These are phyloP conservation scores for Butorides virescens DNA, from an alignment of 2,113 vertebrate species.

Conservation along the genomic window DNA sequence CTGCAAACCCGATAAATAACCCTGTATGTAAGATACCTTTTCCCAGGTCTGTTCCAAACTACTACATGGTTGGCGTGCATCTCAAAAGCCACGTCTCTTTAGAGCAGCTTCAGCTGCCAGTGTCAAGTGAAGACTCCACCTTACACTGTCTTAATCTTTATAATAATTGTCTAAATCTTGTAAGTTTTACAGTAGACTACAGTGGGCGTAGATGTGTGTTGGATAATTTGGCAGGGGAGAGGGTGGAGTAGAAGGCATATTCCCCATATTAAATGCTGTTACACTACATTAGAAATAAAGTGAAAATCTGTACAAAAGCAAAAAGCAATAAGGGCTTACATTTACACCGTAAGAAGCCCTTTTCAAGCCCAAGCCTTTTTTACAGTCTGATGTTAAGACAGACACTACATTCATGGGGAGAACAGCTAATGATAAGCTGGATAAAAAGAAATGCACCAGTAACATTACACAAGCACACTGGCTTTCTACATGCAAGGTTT, in stretches of 20 bases:
- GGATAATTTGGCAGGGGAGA: neutral
- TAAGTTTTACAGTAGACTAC: neutral
- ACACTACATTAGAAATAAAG: neutral
- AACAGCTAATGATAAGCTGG: neutral
- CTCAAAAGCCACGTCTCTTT: neutral
- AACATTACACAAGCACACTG: neutral
- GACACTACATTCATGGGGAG: neutral
- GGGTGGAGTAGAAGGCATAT: neutral
- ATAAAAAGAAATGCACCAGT: neutral
- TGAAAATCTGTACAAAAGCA: neutral
- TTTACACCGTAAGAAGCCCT: neutral
- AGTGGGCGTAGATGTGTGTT: neutral
- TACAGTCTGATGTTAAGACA: neutral
- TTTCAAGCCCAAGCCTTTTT: neutral
- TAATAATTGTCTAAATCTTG: neutral
- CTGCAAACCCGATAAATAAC: neutral
- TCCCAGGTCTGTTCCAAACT: neutral
- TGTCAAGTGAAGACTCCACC: neutral
- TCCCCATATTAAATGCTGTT: neutral
- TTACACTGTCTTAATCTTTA: neutral
- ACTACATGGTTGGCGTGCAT: rapidly evolving
- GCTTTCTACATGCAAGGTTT: neutral
- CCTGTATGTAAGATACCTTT: neutral
- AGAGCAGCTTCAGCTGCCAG: neutral
- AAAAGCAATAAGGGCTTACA: neutral